phyloP scores from a whole-genome alignment of 2,797 vertebrate genomes.

The Hydrophis major region DNA sequence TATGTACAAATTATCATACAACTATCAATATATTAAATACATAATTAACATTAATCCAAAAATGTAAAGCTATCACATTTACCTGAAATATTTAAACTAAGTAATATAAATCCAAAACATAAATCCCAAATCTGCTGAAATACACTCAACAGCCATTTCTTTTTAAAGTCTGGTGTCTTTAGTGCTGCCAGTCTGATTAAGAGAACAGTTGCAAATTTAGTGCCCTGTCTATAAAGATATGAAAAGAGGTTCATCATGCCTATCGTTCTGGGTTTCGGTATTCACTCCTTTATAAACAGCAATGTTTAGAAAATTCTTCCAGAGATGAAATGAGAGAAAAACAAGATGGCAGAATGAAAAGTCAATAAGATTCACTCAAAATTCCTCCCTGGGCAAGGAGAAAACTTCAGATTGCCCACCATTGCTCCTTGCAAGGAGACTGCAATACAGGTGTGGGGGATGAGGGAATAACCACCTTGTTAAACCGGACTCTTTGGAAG shows the following conservation, averaged over 20 bases:
- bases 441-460: not conserved
- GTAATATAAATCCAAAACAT: conserved; percentile 57
- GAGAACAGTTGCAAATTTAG: conserved; percentile 40
- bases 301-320: not conserved
- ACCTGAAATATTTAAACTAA: conserved; percentile 59
- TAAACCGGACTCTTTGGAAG: not conserved
- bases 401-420: not conserved
- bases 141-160: not conserved
- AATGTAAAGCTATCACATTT: conserved; percentile 61
- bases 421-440: not conserved
- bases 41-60: conserved; percentile 71
- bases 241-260: not conserved
- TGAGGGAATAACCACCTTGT: not conserved
- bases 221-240: not conserved
- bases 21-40: conserved; percentile 75
- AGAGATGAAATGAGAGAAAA: not conserved
- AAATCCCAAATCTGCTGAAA: conserved; percentile 42
- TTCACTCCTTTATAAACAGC: not conserved
- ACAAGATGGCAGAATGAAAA: not conserved
- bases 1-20: conserved; percentile 72
- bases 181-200: conserved; percentile 34
- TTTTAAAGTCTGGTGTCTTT: conserved; percentile 6
- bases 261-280: not conserved
- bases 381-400: not conserved
- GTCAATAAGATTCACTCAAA: not conserved